Conservation (phyloP, 2,797 vertebrate species). For the Zenarchopterus dispar region DNA sequence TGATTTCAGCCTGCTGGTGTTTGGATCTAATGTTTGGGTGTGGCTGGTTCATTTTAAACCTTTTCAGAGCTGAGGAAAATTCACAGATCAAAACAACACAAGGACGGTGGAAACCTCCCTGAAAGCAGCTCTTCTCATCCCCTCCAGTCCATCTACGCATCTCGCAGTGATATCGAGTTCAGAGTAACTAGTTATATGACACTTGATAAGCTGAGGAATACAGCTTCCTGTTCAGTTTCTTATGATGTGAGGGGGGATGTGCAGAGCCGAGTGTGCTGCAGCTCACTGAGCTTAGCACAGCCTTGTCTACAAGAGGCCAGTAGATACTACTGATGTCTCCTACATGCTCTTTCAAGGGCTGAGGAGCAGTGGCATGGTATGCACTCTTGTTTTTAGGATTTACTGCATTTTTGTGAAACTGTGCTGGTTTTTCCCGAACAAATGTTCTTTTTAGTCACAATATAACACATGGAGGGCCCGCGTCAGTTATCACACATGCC, state of each 20-base stretch:
- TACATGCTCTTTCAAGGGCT: not conserved
- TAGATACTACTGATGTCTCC: not conserved
- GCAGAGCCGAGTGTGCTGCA: not conserved
- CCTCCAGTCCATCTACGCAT: not conserved
- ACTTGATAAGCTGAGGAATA: not conserved
- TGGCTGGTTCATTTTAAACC: conserved; percentile 7
- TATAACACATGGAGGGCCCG: too few relatives aligned
- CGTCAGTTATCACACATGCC: not conserved
- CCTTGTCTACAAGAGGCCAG: too few relatives aligned
- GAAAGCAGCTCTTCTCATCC: not conserved
- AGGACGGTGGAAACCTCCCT: not conserved
- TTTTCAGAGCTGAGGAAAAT: conserved; percentile 4
- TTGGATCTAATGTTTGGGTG: conserved; percentile 19
- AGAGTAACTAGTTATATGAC: conserved; percentile 3
- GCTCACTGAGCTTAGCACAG: not conserved
- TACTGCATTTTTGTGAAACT: too few relatives aligned
- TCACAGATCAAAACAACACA: not conserved
- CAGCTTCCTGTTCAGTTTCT: conserved; percentile 1
- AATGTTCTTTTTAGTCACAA: too few relatives aligned
- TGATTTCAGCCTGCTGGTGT: not conserved
- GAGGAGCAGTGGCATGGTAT: too few relatives aligned
- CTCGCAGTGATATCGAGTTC: too few relatives aligned
- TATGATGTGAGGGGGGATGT: not conserved
- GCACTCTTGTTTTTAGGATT: too few relatives aligned
- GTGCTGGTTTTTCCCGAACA: too few relatives aligned